Conservation (phyloP, 1,140 invertebrate species). For the Drosophila kikkawai region DNA sequence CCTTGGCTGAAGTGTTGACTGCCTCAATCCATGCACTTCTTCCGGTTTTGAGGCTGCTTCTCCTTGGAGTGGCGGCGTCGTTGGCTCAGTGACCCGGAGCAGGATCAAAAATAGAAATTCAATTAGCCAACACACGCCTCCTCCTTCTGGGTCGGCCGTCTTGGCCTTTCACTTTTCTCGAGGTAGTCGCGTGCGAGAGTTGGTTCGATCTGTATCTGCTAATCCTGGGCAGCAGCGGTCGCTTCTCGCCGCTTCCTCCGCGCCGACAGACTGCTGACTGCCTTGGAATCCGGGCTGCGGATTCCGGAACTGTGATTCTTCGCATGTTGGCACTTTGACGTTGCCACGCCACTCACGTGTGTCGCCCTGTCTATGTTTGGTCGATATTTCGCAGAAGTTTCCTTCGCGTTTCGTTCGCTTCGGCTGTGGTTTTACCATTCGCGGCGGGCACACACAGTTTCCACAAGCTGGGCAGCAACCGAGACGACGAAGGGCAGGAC, state of each 20-base stretch:
- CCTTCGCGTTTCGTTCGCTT: slow-evolving; percentile 18
- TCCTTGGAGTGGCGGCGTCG: slow-evolving; percentile 28
- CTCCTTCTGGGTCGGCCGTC: slow-evolving; percentile 12
- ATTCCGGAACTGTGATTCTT: slow-evolving; percentile 36
- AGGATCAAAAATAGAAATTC: slow-evolving; percentile 75
- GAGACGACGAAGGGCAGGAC: slow-evolving; percentile 47
- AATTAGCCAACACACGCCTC: slow-evolving; percentile 51
- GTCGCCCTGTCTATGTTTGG: slow-evolving; percentile 41
- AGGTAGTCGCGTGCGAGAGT: slow-evolving; percentile 65
- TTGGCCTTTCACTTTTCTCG: slow-evolving; percentile 70
- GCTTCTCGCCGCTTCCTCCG: slow-evolving; percentile 49
- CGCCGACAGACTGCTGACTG: slow-evolving; percentile 49
- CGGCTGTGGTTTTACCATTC: slow-evolving; percentile 32
- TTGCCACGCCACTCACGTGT: slow-evolving; percentile 55
- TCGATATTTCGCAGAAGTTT: slow-evolving; percentile 45
- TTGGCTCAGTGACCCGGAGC: slow-evolving; percentile 48
- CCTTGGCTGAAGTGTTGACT: slow-evolving; percentile 15
- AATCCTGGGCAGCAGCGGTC: slow-evolving; percentile 42
- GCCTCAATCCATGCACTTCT: slow-evolving; percentile 28
- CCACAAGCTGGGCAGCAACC: slow-evolving; percentile 47
- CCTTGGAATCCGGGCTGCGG: slow-evolving; percentile 39
- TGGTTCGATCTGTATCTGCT: slow-evolving; percentile 68
- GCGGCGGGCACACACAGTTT: slow-evolving; percentile 38
- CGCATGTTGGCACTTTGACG: slow-evolving; percentile 51
- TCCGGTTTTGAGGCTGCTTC: slow-evolving; percentile 26